A percentile compares a stretch with the other conserved stretches of the same genome.
Evolutionary conservation across 2,888 invertebrate species (phyloP).

Genomic region (Pammene aurita): DNA sequence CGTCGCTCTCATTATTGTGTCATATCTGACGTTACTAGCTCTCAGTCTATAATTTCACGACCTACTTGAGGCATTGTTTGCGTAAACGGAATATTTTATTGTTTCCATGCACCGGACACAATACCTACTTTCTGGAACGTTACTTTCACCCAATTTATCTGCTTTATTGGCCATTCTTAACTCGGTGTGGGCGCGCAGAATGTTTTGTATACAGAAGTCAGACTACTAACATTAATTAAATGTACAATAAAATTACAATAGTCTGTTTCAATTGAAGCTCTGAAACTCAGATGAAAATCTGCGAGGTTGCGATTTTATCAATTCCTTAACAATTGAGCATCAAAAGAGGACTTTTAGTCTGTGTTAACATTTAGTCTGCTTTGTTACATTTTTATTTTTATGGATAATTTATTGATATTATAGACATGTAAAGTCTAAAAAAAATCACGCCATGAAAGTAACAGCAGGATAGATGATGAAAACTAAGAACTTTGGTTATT

Average conservation of each 20-base stretch:
- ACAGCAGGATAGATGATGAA: too few species aligned
- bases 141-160: constrained; percentile 57
- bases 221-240: neutral
- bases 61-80: constrained; percentile 37
- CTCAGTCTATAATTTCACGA: constrained; percentile 40
- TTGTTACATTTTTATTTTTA: too few species aligned
- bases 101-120: constrained; percentile 47
- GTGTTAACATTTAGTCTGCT: too few species aligned
- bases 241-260: neutral
- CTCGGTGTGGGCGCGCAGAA: constrained; percentile 21
- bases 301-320: neutral
- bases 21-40: too few species aligned
- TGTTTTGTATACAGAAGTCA: neutral
- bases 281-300: neutral
- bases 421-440: too few species aligned
- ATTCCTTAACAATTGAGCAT: neutral
- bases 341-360: too few species aligned
- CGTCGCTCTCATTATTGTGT: too few species aligned
- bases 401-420: too few species aligned
- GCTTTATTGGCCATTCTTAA: constrained; percentile 53
- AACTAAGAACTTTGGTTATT: too few species aligned
- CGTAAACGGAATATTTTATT: constrained; percentile 46
- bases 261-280: neutral
- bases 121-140: constrained; percentile 46
- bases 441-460: too few species aligned